phyloP scores from a whole-genome alignment of 1,140 invertebrate species.

The Drosophila arawakana region DNA sequence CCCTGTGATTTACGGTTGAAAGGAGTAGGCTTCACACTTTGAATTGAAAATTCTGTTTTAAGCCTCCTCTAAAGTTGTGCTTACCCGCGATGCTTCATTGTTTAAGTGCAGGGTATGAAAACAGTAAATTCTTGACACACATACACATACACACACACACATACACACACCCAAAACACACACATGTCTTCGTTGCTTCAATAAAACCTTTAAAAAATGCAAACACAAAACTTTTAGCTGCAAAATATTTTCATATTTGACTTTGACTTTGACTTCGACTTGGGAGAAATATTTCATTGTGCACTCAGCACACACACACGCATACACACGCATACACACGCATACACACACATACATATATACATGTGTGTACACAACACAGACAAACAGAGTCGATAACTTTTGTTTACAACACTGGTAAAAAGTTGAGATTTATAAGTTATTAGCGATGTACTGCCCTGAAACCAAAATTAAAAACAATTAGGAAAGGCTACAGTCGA shows the following conservation, averaged over 20 bases:
- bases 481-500: too few species aligned
- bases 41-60: neutral
- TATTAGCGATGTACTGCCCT: too few species aligned
- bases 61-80: neutral
- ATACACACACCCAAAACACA: conserved; percentile 23
- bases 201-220: conserved; percentile 55
- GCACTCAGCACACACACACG: neutral
- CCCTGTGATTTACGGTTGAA: neutral
- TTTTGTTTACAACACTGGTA: too few species aligned
- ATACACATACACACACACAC: conserved; percentile 4
- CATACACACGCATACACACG: neutral
- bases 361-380: too few species aligned
- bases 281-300: conserved; percentile 51
- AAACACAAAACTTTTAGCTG: conserved; percentile 49
- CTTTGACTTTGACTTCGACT: conserved; percentile 52
- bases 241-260: conserved; percentile 65
- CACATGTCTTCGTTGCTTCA: neutral
- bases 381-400: too few species aligned
- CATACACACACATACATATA: neutral
- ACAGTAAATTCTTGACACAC: conserved; percentile 3
- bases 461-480: too few species aligned
- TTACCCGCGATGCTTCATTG: too few species aligned
- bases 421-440: too few species aligned
- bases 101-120: neutral
- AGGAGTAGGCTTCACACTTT: too few species aligned